Base-by-base conservation (phyloP, 2,797 vertebrate species). In the Hybognathus amarus region DNA sequence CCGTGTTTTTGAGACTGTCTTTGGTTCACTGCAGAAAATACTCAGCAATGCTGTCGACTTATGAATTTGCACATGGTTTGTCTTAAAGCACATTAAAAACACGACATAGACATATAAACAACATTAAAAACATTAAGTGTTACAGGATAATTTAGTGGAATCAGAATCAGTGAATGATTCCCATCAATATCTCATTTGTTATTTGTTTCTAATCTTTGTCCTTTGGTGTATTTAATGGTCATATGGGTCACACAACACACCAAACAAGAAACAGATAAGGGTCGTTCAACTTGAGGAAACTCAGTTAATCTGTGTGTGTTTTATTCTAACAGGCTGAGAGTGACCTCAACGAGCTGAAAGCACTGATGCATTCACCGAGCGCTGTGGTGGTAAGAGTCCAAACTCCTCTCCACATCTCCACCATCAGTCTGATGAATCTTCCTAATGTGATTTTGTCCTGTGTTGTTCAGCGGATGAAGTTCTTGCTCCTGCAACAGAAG, bases 401-500 rank as follows among this genome's bases (percentile, higher is more conserved):
- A 11, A 61, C 54, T 61, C 27, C 24, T 61, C 18, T 69, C 18
- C n/a, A 59, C n/a, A n/a, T 54, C 75, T 67, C 27, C 40, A 5
- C 11, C 40, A 6, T 71, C 45, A 33, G 12, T 1, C 5, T 22
- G 7, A 22, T 33, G 30, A 68, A 4, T 6, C 2, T 30, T 59
- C 38, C 61, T 17, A 83, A 36, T 36, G 24, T 70, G 66, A 5
- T 76, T 22, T 70, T 9, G 33, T 66, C 9, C 22, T 33, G 59
- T 74, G 79, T 1, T 78, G 10, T 67, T 59, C 83, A 99, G 98
- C 95, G 96, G 89, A 99, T 99, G 97, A 99, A 98, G 95, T 99
- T 99, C 94, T 93, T 99, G 89, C 94, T 99, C 91, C 94, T 99
- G 92, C 97, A 99, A 95, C 98, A 99, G 94, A 99, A 99, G 92